A percentile compares a stretch with the other conserved stretches of the same genome.
Evolutionary conservation across 2,797 vertebrate genomes (phyloP).

Genomic region (Microchirus variegatus): DNA sequence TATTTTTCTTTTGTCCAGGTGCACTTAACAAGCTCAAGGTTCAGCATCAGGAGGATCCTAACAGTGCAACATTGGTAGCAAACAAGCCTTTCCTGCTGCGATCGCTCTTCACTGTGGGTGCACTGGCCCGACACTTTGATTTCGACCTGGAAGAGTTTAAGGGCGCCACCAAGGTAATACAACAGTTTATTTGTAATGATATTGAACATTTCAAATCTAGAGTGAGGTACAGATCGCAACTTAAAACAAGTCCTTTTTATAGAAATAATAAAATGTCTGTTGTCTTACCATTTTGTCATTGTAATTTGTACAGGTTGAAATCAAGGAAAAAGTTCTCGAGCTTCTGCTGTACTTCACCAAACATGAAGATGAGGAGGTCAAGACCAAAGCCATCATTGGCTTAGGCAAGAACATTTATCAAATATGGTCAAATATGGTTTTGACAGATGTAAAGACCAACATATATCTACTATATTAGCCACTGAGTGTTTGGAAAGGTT

Average conservation of each 20-base stretch:
- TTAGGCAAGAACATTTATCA: conserved; percentile 83
- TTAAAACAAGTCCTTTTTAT: not conserved
- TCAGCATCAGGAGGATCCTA: conserved; percentile 94
- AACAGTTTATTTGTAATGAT: not conserved
- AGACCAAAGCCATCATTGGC: conserved; percentile 97
- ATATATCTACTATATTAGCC: not conserved
- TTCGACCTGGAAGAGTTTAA: conserved; percentile 97
- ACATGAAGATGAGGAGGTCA: conserved; percentile 96
- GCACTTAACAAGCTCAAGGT: conserved; percentile 95
- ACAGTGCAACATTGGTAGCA: conserved; percentile 88
- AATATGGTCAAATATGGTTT: too few species aligned
- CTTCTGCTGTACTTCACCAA: conserved; percentile 96
- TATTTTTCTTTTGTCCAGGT: conserved; percentile 70
- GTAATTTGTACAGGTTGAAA: conserved; percentile 84
- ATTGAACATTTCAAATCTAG: not conserved
- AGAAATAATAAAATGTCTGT: not conserved
- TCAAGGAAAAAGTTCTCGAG: conserved; percentile 98
- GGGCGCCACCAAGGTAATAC: conserved; percentile 90
- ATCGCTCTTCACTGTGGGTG: conserved; percentile 97
- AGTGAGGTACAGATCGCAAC: not conserved
- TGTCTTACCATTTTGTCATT: conserved; percentile 10
- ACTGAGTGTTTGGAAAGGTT: not conserved
- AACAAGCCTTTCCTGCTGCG: conserved; percentile 96
- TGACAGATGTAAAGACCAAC: not conserved
- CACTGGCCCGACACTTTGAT: conserved; percentile 96